These are phyloP conservation scores for Columbina picui DNA, from an alignment of 2,113 vertebrate genomes.

Conservation along the genomic window DNA sequence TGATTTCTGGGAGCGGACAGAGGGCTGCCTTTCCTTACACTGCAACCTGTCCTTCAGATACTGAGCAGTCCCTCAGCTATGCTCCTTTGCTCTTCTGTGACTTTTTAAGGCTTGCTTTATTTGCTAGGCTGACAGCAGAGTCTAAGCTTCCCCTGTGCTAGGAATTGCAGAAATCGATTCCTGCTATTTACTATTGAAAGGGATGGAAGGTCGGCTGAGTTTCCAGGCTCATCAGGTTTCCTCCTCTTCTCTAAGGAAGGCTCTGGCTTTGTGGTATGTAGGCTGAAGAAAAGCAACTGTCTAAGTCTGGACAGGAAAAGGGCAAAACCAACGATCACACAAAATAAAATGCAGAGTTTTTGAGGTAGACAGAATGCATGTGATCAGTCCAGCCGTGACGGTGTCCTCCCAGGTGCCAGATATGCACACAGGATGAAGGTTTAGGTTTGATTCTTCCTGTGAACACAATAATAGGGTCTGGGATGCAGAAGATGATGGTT, in stretches of 20 bases:
- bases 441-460: neutral
- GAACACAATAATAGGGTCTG: neutral
- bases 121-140: neutral
- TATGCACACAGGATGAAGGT: fast-evolving
- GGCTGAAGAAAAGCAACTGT: neutral
- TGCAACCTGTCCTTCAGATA: neutral
- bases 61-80: neutral
- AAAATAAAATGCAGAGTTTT: neutral
- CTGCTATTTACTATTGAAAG: neutral
- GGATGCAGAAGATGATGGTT: neutral
- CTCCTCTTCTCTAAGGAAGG: neutral
- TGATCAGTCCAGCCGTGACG: neutral
- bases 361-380: neutral
- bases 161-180: neutral
- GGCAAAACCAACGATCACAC: neutral
- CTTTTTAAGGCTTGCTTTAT: neutral
- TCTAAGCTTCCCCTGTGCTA: neutral
- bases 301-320: neutral
- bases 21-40: neutral
- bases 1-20: fast-evolving
- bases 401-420: neutral
- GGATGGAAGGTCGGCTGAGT: neutral
- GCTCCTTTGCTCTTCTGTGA: neutral
- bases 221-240: constrained; percentile 11
- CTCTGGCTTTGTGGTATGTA: neutral